Conservation (phyloP, 2,888 invertebrate species). For the Hyles lineata region DNA sequence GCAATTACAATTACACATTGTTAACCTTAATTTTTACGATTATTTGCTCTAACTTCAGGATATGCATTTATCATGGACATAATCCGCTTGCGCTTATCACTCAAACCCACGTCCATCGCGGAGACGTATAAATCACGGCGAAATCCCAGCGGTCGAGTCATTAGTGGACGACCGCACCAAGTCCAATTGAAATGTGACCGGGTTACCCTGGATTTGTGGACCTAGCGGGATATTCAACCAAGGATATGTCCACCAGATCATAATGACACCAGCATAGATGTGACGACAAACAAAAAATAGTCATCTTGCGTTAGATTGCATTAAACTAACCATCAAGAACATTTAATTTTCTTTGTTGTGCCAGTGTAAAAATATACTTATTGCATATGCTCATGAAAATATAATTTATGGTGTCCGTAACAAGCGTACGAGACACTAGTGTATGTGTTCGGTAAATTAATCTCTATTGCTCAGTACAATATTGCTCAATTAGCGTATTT, state of each 20-base stretch:
- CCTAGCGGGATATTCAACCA: slow-evolving; percentile 28
- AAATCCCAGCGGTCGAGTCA: slow-evolving; percentile 68
- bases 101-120: slow-evolving; percentile 27
- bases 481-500: no score
- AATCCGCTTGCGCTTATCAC: slow-evolving; percentile 24
- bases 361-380: no score
- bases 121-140: slow-evolving; percentile 76
- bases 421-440: no score
- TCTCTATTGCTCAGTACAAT: no score
- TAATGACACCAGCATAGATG: neutral
- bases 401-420: no score
- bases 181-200: slow-evolving; percentile 69
- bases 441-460: no score
- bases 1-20: neutral
- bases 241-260: neutral
- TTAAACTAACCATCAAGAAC: no score
- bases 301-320: no score
- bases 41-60: slow-evolving; percentile 5
- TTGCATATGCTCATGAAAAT: no score
- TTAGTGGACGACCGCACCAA: slow-evolving; percentile 70
- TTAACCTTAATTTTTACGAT: neutral
- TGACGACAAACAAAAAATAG: no score
- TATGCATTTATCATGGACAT: neutral
- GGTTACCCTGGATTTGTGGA: slow-evolving; percentile 51
- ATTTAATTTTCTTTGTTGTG: no score